Base-by-base conservation (phyloP, 2,113 vertebrate genomes). In the Podarcis raffonei region DNA sequence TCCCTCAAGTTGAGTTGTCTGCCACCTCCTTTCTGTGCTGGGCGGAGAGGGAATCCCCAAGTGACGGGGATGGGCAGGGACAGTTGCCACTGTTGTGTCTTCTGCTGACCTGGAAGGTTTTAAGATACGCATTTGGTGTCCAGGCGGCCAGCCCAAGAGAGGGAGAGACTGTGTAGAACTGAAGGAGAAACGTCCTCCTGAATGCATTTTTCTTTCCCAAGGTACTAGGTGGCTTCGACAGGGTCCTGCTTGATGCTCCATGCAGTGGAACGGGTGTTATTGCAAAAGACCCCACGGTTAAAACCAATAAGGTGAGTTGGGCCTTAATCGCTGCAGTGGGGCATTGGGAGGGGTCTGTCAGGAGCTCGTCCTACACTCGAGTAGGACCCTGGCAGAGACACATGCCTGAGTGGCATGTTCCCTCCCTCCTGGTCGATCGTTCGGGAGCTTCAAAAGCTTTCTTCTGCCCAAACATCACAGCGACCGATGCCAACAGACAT, bases 251-350 rank as follows among this genome's bases (percentile, higher is more conserved):
- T 35, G 99, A 99, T 18, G 99, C 99, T 57, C 99, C 99, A 0
- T 99, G 99, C 93, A 99, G 99, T 0, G 99, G 99, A 86, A 99
- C 99, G 2, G 99, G 99, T 0, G 95, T 99, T 87, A 99, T 99
- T 78, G 97, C 99, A 76, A 99, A 99, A 97, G 99, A 99, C 94
- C 99, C 98, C 30, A 97, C 97, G 30, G 98, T 99, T 87, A 99
- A 99, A 97, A 99, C 98, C 9, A 98, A 98, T 89, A 99, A 99
- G 98, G 99, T 99, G 94, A 93, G 92, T 1, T 76, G 25, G 42
- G 53, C 39, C 22, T 0, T 0, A 13, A 4, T 11, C 6, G 11
- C 48, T 91, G 0, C 1, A 3, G 15, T 27, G 16, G 6, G 23
- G 53, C 3, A n/a, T 66, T 48, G 39, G 39, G n/a, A 68, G 48